Conservation (phyloP, 2,797 vertebrate genomes). For the Phoxinus dragarum region DNA sequence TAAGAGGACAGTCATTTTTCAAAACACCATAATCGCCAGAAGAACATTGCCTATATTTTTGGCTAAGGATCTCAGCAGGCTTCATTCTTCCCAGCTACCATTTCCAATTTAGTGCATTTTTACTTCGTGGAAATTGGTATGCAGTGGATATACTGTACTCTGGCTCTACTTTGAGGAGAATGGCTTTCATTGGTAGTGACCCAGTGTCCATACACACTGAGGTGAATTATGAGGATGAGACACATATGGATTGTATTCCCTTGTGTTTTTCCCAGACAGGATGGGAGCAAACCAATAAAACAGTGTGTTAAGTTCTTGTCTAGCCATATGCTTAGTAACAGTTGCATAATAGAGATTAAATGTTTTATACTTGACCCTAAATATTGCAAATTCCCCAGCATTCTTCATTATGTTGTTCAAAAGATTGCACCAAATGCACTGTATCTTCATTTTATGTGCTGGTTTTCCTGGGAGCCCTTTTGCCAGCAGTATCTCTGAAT, state of each 20-base stretch:
- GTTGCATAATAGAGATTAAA: not conserved
- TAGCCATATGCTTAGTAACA: constrained; percentile 4
- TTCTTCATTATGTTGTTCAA: not conserved
- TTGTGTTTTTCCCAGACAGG: constrained; percentile 7
- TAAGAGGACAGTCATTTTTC: constrained; percentile 26
- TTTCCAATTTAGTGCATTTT: constrained; percentile 7
- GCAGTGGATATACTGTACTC: constrained; percentile 2
- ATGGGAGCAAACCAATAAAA: constrained; percentile 28
- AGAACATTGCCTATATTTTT: constrained; percentile 31
- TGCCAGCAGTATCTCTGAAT: not conserved
- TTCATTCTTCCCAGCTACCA: not conserved
- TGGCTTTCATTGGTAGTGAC: not conserved
- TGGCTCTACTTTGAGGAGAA: constrained; percentile 2
- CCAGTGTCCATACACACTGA: constrained; percentile 7
- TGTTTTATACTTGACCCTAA: not conserved
- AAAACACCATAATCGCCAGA: constrained; percentile 30
- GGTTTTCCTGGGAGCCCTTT: constrained; percentile 4
- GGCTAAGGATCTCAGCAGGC: not conserved
- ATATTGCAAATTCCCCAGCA: not conserved
- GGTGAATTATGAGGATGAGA: not conserved
- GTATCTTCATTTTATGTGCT: constrained; percentile 8
- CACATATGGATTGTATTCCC: constrained; percentile 3
- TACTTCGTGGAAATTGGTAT: not conserved
- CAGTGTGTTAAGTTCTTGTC: not conserved
- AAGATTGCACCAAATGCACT: not conserved